Evolutionary conservation across 2,888 invertebrate species (phyloP).

Genomic region (Elmis aenea): DNA sequence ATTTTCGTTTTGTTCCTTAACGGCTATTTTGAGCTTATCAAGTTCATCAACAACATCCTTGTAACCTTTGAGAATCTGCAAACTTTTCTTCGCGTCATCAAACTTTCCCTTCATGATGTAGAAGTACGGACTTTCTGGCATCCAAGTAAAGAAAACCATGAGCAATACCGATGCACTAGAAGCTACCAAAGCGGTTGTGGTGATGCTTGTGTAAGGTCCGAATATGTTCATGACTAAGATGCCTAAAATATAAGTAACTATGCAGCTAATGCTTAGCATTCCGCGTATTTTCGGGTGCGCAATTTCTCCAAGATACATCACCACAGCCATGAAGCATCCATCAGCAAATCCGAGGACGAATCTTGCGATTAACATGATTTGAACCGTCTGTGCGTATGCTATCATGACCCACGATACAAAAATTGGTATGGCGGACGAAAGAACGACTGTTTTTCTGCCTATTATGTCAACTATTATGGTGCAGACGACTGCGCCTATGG

Average conservation of each 20-base stretch:
- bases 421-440: slow-evolving; percentile 57
- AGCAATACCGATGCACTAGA: slow-evolving; percentile 54
- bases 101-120: slow-evolving; percentile 40
- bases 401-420: slow-evolving; percentile 61
- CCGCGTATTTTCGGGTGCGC: slow-evolving; percentile 55
- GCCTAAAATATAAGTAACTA: slow-evolving; percentile 53
- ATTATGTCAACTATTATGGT: slow-evolving; percentile 59
- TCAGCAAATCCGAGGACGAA: slow-evolving; percentile 57
- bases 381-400: slow-evolving; percentile 53
- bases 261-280: slow-evolving; percentile 58
- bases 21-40: slow-evolving; percentile 26
- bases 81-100: slow-evolving; percentile 47
- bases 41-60: slow-evolving; percentile 47
- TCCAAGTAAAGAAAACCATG: slow-evolving; percentile 54
- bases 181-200: slow-evolving; percentile 51
- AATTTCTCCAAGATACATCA: slow-evolving; percentile 59
- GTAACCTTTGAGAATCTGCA: slow-evolving; percentile 54
- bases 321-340: slow-evolving; percentile 46
- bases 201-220: slow-evolving; percentile 54
- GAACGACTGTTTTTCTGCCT: slow-evolving; percentile 62
- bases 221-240: slow-evolving; percentile 59
- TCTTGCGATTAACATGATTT: slow-evolving; percentile 51
- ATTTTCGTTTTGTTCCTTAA: slow-evolving; percentile 45
- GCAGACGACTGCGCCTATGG: slow-evolving; percentile 57
- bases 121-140: slow-evolving; percentile 60